Percentiles rank a stretch among this genome's conserved stretches.
Evolutionary conservation across 1,140 invertebrate species (phyloP).

Genomic region (Latrodectus geometricus): DNA sequence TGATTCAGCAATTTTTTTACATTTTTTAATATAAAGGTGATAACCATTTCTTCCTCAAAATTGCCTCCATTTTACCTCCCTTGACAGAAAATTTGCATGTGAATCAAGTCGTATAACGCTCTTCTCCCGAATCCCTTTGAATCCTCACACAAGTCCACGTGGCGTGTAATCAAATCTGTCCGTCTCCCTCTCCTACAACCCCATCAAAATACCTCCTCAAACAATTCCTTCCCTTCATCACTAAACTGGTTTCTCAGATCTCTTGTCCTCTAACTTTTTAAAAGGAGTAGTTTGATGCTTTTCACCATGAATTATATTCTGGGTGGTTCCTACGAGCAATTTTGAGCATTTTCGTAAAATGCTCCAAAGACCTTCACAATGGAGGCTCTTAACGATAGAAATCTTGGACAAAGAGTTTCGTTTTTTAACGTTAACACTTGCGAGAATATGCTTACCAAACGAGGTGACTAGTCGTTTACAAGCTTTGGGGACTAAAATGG

Average conservation of each 20-base stretch:
- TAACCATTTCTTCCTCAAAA: conserved; percentile 13
- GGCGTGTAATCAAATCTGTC: conserved; percentile 28
- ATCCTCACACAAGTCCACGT: background rate
- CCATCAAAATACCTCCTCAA: background rate
- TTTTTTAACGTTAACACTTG: too few species aligned
- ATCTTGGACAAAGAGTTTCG: too few species aligned
- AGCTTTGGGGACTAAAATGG: too few species aligned
- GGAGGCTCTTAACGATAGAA: too few species aligned
- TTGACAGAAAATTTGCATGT: conserved; percentile 37
- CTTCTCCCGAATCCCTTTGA: background rate
- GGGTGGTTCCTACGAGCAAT: too few species aligned
- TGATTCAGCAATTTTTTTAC: too few species aligned
- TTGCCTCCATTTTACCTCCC: background rate
- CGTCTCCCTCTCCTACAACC: background rate
- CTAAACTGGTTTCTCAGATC: conserved; percentile 6
- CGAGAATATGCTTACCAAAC: too few species aligned
- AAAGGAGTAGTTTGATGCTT: conserved; percentile 23
- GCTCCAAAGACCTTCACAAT: too few species aligned
- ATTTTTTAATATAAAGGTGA: background rate
- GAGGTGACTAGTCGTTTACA: too few species aligned
- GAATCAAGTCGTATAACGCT: conserved; percentile 22
- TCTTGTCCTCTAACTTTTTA: background rate
- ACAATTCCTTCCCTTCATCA: background rate
- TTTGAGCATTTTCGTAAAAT: too few species aligned
- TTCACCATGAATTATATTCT: conserved; percentile 2